Evolutionary conservation across 92 coral and sea anemone species (phyloP), one percentile per base, ranked within the genome.

Genomic region (Blastomussa wellsi): DNA sequence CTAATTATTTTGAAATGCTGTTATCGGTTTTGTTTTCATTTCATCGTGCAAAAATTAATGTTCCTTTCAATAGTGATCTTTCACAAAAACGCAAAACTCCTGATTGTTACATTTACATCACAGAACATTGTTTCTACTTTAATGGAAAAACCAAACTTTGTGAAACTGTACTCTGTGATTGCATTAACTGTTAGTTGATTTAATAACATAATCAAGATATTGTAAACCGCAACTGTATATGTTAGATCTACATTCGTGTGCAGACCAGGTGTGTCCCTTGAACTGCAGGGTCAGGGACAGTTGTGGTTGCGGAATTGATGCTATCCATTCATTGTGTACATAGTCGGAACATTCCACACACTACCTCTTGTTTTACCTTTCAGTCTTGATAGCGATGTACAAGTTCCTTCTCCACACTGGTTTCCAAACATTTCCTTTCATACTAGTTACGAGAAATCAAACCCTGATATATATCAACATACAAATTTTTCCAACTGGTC

Each of bases 301-400:
- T 51, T 38, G 33, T 71, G 78, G 41, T 53, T 81, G 51, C 14
- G 53, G 31, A 65, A 24, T 3, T 65, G 39, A 41, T 78, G 66
- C 29, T 81, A 72, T 82, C 78, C 86, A 82, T 82, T 83, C 80
- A 35, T 60, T 75, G 55, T 83, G 80, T 75, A 74, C 74, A 83
- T 83, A 74, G 87, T 51, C 55, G 15, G 60, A 72, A 73, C 31
- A 28, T 71, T 36, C 86, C 52, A 51, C 77, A 33, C 52, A 33
- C 17, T 33, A 24, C 67, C 67, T 81, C 68, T 51, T 22, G 7
- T 55, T 22, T 57, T 24, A 71, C 70, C 67, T 77, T 82, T 38
- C 53, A 82, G 65, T 39, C 39, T 53, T 71, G 19, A 8, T 28
- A 22, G 49, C 38, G 49, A 35, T 41, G 49, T 7, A 6, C 5